These are phyloP conservation scores for Caenorhabditis zanzibari DNA, from an alignment of 2,888 invertebrate genomes.

Conservation along the genomic window DNA sequence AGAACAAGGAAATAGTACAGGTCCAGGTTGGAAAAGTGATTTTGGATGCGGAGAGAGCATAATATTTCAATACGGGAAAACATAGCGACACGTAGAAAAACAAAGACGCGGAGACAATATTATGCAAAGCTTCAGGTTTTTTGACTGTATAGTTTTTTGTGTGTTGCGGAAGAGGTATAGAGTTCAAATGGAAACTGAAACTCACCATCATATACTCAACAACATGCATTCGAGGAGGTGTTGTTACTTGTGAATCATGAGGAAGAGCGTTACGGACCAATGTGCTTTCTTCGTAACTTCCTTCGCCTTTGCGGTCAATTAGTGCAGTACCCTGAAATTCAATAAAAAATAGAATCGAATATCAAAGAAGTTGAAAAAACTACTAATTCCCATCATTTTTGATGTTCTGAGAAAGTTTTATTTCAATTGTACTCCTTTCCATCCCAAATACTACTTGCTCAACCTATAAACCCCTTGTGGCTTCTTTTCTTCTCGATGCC, in stretches of 20 bases:
- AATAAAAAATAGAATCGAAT: background rate
- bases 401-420: conserved; percentile 1
- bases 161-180: background rate
- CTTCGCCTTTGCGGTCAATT: conserved; percentile 78
- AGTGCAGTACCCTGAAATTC: conserved; percentile 74
- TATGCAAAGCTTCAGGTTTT: conserved; percentile 52
- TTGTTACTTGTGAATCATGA: conserved; percentile 60
- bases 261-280: conserved; percentile 71
- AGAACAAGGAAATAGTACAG: conserved; percentile 45
- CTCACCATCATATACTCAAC: conserved; percentile 78
- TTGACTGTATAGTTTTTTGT: conserved; percentile 6
- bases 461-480: conserved; percentile 12
- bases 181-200: conserved; percentile 2
- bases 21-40: conserved; percentile 21
- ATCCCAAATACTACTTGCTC: background rate
- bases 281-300: conserved; percentile 79
- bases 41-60: conserved; percentile 34
- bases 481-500: background rate
- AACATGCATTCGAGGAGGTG: conserved; percentile 74
- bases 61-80: conserved; percentile 46
- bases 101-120: conserved; percentile 30
- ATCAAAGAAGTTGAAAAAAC: background rate
- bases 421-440: background rate
- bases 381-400: background rate
- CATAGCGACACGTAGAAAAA: conserved; percentile 41